These are phyloP conservation scores for Trogon surrucura DNA, from an alignment of 2,113 vertebrate genomes.

Conservation along the genomic window DNA sequence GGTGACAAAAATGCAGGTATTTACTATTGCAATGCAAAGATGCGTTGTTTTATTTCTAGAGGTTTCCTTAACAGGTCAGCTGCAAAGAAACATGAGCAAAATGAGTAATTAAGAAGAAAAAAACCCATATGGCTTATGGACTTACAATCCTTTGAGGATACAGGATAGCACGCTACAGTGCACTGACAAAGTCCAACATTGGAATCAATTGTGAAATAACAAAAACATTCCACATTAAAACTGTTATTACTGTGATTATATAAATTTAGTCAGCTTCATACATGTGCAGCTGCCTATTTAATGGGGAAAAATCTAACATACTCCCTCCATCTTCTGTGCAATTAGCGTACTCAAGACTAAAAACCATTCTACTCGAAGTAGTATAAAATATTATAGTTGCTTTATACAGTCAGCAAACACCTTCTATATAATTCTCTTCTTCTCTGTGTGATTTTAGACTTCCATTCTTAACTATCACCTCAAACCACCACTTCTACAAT, in stretches of 20 bases:
- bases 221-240: not conserved
- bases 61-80: not conserved
- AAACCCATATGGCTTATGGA: not conserved
- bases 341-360: not conserved
- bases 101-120: constrained; percentile 1
- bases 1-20: not conserved
- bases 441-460: not conserved
- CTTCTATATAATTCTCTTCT: not conserved
- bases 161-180: not conserved
- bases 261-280: not conserved
- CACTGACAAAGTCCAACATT: not conserved
- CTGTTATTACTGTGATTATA: not conserved
- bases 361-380: not conserved
- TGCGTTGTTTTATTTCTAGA: not conserved
- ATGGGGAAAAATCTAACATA: not conserved
- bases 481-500: not conserved
- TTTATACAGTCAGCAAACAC: not conserved
- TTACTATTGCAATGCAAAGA: not conserved
- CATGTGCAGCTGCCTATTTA: not conserved
- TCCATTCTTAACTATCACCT: not conserved
- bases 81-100: not conserved
- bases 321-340: not conserved
- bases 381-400: not conserved
- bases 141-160: not conserved
- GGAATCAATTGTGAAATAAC: not conserved